These are phyloP conservation scores for Philereme transversata DNA, from an alignment of 2,888 invertebrate genomes.

Conservation along the genomic window DNA sequence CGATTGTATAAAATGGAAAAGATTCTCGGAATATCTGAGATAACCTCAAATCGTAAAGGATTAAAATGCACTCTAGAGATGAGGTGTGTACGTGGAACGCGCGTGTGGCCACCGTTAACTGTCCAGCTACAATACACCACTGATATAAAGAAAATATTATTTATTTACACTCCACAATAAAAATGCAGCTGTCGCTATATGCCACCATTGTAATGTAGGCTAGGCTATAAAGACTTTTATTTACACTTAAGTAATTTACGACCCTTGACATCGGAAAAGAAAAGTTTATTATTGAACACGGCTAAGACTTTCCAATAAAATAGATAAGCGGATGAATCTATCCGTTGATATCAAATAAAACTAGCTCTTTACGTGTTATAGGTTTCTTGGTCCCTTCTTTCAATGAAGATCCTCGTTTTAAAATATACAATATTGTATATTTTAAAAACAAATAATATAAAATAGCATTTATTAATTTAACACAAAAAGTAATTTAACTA, in stretches of 20 bases:
- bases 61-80: constrained; percentile 51
- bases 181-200: constrained; percentile 68
- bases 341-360: constrained; percentile 11
- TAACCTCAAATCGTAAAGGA: constrained; percentile 50
- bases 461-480: too few relatives aligned
- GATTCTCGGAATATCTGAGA: too few relatives aligned
- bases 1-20: too few relatives aligned
- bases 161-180: constrained; percentile 78
- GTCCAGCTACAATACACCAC: constrained; percentile 76
- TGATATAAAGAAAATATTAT: constrained; percentile 84
- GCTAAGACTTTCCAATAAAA: constrained; percentile 19
- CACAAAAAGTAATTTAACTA: too few relatives aligned
- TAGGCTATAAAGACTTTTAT: constrained; percentile 56
- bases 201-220: constrained; percentile 66
- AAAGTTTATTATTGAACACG: constrained; percentile 44
- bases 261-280: constrained; percentile 45
- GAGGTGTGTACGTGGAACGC: constrained; percentile 62
- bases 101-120: constrained; percentile 79
- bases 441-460: too few relatives aligned
- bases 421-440: too few relatives aligned
- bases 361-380: constrained; percentile 14
- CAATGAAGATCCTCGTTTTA: constrained; percentile 1
- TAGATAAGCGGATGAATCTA: constrained; percentile 22
- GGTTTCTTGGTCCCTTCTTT: constrained; percentile 5
- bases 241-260: constrained; percentile 59